Evolutionary conservation across 1,140 invertebrate species (phyloP), one percentile per base, ranked within the genome.

Genomic region (Leptonema lineaticorne): DNA sequence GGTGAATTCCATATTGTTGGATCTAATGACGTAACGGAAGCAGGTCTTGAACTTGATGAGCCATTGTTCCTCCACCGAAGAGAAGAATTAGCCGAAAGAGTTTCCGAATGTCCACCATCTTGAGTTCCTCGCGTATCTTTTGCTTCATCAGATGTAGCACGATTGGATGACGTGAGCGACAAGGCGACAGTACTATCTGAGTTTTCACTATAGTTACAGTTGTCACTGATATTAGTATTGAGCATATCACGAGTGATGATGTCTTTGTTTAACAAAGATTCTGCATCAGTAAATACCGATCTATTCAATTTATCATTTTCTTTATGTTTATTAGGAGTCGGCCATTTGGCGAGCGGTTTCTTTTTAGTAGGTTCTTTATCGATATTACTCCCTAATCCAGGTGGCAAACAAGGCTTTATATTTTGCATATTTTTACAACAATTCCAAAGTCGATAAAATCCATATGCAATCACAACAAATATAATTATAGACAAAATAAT

Each of bases 401-500:
- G 53, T 75, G 82, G 67, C 79, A 75, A 29, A 41, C 64, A 41
- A 20, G 79, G 78, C 28, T 81, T 79, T 26, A 83, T 83, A 63
- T 81, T 78, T 72, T 78, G 78, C 81, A 81, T 83, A 74, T 79
- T 79, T 65, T 75, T 75, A 69, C 78, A 79, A 6, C 29, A 28
- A 8, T 24, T 26, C 50, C 63, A 48, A 26, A 68, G 18, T 1
- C 18, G 22, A 22, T n/a, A 8, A 0, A 30, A 48, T 2, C 24
- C 30, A 14, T 16, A 53, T n/a, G 63, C n/a, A 22, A 50, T n/a
- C 41, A 22, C 8, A 45, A 30, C 58, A 26, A 24, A 41, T 1
- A 27, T 16, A 18, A 56, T 11, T 9, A 27, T 20, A 6, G 26
- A 22, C 7, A 67, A 1, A 5, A 63, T 14, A 26, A 63, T 8